Base-by-base conservation (phyloP, 2,113 vertebrate genomes). In the Carassius gibelio region DNA sequence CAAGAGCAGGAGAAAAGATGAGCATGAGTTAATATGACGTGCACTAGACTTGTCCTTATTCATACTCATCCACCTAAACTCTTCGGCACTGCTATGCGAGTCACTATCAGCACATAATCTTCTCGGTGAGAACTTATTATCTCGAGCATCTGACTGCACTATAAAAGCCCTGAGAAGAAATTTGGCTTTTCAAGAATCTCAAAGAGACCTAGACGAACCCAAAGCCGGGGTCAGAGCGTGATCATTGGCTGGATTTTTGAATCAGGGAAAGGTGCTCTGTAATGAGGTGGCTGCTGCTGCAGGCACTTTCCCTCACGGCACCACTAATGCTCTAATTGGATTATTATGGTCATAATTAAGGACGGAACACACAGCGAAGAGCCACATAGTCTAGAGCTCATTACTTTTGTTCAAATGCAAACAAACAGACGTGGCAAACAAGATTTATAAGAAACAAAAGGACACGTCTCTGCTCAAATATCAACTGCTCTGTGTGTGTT, bases 381-480 rank as follows among this genome's bases (percentile, higher is more conserved):
- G 79, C 59, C 62, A 10, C 79, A 50, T 42, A 69, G 79, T 69
- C 79, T 81, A 81, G 42, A 68, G n/a, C 62, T 69, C 79, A 81
- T 81, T 81, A 81, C 77, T 80, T 59, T 52, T 81, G 79, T 81
- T 81, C 79, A 66, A 81, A 81, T 81, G 79, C 79, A 81, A 81
- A 81, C 79, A 81, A 83, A 83, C 68, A 83, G 68, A 57, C 26
- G 4, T 3, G 66, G 55, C 69, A 83, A 83, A 83, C 50, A 81
- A 68, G 79, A 81, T 81, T 81, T 81, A 81, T 26, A 68, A 68
- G 79, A 50, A 42, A 68, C 62, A 30, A 81, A 68, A 68, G 62
- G 79, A 8, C 14, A 30, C n/a, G 23, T 48, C 80, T 50, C 19
- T 82, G 17, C 48, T 82, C 45, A 82, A 69, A 82, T 82, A 57